Conservation (phyloP, 1,140 invertebrate genomes). For the Mycetomoellerius zeteki region DNA sequence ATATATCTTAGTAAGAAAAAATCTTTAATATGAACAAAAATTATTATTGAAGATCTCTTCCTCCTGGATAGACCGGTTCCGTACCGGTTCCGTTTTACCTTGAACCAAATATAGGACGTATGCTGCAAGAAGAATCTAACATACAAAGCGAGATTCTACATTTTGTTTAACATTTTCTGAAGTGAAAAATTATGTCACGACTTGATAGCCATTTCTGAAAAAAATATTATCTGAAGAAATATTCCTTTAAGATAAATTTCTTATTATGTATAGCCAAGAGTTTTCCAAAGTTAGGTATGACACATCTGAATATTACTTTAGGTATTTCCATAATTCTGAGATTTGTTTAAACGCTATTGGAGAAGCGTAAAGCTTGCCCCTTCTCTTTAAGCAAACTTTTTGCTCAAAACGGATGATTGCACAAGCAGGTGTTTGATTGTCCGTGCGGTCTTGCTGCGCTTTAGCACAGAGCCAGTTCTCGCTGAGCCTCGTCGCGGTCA, state of each 20-base stretch:
- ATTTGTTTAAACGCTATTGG: neutral
- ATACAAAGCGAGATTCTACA: neutral
- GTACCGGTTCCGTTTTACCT: neutral
- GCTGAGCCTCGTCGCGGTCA: conserved; percentile 67
- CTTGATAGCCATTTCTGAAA: neutral
- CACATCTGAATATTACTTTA: neutral
- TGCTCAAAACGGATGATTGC: conserved; percentile 62
- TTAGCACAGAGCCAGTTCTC: conserved; percentile 75
- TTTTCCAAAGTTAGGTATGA: neutral
- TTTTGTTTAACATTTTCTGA: neutral
- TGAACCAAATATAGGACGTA: conserved; percentile 1
- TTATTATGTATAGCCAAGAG: neutral
- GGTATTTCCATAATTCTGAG: neutral
- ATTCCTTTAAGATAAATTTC: too few species aligned
- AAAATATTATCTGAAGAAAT: neutral
- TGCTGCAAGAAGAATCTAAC: neutral
- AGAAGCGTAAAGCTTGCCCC: neutral
- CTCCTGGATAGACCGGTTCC: neutral
- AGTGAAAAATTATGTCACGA: neutral
- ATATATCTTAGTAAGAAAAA: neutral
- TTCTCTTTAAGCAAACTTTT: conserved; percentile 35
- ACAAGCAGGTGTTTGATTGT: conserved; percentile 76
- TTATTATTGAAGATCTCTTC: neutral
- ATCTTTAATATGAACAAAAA: neutral
- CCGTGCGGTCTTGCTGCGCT: conserved; percentile 43